Conservation (phyloP, 2,888 invertebrate species). For the Melolontha melolontha region DNA sequence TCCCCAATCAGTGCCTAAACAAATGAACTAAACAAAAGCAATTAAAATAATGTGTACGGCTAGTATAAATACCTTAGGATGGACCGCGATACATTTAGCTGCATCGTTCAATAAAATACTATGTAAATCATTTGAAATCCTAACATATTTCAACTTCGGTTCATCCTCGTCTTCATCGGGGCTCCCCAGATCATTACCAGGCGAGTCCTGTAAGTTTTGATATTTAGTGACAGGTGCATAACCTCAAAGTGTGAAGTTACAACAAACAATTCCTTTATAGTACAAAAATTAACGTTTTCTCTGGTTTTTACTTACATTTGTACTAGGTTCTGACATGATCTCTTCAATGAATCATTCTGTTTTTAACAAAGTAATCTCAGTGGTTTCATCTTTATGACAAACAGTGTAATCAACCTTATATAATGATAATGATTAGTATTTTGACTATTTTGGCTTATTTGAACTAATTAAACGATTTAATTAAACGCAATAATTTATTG, state of each 20-base stretch:
- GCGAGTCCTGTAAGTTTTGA: conserved; percentile 41
- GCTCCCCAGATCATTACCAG: conserved; percentile 60
- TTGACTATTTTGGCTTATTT: too few species aligned
- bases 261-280: background rate
- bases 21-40: conserved; percentile 77
- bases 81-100: conserved; percentile 93
- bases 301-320: conserved; percentile 36
- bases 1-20: conserved; percentile 93
- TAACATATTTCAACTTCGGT: conserved; percentile 91
- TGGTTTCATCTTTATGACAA: conserved; percentile 3
- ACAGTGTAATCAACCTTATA: background rate
- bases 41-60: conserved; percentile 12
- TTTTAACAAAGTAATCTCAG: conserved; percentile 13
- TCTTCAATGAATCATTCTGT: conserved; percentile 36
- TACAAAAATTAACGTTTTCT: background rate
- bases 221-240: conserved; percentile 27
- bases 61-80: conserved; percentile 78
- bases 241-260: conserved; percentile 24
- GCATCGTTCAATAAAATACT: conserved; percentile 87
- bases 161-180: conserved; percentile 76
- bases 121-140: conserved; percentile 88
- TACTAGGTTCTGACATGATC: conserved; percentile 40
- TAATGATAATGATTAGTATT: conserved; percentile 4
- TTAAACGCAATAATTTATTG: too few species aligned
- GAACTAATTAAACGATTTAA: too few species aligned